Percentiles rank a stretch among this genome's conserved stretches.
Conservation (phyloP, 2,888 invertebrate genomes). For the Trilocha varians region DNA sequence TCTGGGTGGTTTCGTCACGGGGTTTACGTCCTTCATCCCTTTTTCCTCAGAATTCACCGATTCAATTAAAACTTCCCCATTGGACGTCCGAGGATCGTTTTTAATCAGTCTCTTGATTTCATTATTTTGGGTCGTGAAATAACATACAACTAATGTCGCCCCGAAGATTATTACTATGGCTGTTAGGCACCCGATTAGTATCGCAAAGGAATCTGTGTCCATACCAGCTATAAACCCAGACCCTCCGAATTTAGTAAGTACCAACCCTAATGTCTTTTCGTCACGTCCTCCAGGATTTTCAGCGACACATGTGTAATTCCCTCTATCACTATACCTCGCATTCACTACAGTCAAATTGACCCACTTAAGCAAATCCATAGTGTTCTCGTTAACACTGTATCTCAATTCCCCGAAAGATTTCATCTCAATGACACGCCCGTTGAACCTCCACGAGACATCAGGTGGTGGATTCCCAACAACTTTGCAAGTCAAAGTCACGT, state of each 20-base stretch:
- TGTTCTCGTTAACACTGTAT: conserved; percentile 59
- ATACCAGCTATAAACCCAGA: conserved; percentile 54
- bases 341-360: conserved; percentile 80
- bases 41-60: conserved; percentile 85
- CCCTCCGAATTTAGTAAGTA: conserved; percentile 64
- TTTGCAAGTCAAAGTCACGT: conserved; percentile 83
- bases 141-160: conserved; percentile 63
- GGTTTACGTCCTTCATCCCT: conserved; percentile 85
- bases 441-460: conserved; percentile 81
- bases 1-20: conserved; percentile 85
- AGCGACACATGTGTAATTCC: conserved; percentile 85
- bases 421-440: conserved; percentile 74
- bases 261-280: conserved; percentile 81
- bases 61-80: conserved; percentile 79
- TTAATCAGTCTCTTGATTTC: conserved; percentile 75
- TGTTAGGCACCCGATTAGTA: conserved; percentile 63
- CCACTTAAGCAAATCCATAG: conserved; percentile 70
- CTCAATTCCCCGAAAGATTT: conserved; percentile 64
- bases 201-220: conserved; percentile 66
- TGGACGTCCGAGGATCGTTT: conserved; percentile 73
- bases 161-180: conserved; percentile 64
- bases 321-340: conserved; percentile 77
- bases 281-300: conserved; percentile 87
- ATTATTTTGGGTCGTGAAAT: conserved; percentile 65
- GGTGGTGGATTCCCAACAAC: conserved; percentile 85